Evolutionary conservation across 2,888 invertebrate genomes (phyloP).

Genomic region (Onchidella celtica): DNA sequence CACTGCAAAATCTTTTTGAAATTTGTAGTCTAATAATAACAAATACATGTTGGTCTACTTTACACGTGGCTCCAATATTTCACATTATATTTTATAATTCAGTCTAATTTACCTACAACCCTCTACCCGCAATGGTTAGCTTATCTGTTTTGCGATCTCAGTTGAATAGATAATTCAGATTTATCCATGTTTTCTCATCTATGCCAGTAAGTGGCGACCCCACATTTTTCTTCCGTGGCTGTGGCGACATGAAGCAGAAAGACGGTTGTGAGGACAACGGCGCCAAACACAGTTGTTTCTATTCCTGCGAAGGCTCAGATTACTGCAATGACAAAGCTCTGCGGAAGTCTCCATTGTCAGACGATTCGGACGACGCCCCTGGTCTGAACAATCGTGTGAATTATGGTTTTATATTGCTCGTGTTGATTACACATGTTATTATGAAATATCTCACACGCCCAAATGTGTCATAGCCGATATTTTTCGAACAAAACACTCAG

Average conservation of each 20-base stretch:
- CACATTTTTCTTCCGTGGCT: slow-evolving; percentile 39
- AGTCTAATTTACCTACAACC: neutral
- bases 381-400: neutral
- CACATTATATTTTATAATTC: neutral
- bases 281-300: slow-evolving; percentile 30
- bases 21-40: no score
- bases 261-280: slow-evolving; percentile 28
- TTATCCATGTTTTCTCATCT: neutral
- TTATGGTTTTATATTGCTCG: no score
- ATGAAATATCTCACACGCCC: no score
- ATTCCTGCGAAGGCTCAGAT: slow-evolving; percentile 27
- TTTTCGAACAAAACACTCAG: no score
- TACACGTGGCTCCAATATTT: no score
- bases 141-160: neutral
- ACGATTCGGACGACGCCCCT: neutral
- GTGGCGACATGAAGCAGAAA: slow-evolving; percentile 12
- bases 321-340: slow-evolving; percentile 40
- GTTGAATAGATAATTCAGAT: neutral
- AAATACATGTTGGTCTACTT: no score
- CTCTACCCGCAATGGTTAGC: neutral
- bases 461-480: no score
- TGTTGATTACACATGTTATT: no score
- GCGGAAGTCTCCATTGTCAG: neutral
- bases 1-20: no score
- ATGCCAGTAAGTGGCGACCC: slow-evolving; percentile 29